Conservation (phyloP, 2,888 invertebrate genomes). For the Caenorhabditis drosophilae region DNA sequence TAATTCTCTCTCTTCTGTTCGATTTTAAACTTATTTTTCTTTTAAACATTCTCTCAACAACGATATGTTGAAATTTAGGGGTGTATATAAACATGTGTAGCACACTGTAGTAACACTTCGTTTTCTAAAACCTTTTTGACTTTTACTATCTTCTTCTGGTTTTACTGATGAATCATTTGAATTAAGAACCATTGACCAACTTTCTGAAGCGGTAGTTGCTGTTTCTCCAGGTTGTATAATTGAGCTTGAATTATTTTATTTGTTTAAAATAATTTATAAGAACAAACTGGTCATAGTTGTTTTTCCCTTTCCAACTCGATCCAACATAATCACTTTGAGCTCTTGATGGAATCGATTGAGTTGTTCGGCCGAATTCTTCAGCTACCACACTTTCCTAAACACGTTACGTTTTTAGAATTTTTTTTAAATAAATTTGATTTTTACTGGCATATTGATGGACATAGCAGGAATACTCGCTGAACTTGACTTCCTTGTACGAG, state of each 20-base stretch:
- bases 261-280: not conserved
- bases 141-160: slow-evolving; percentile 22
- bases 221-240: slow-evolving; percentile 17
- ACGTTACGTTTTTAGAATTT: not conserved
- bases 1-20: no score
- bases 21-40: no score
- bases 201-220: slow-evolving; percentile 18
- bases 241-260: slow-evolving; percentile 4
- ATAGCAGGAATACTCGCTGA: slow-evolving; percentile 29
- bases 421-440: not conserved
- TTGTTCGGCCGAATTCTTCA: slow-evolving; percentile 41
- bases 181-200: slow-evolving; percentile 34
- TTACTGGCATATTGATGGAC: slow-evolving; percentile 19
- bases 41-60: no score
- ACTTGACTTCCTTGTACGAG: slow-evolving; percentile 22
- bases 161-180: slow-evolving; percentile 10
- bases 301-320: slow-evolving; percentile 11
- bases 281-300: slow-evolving; percentile 19
- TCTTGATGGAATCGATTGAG: slow-evolving; percentile 43
- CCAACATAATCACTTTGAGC: slow-evolving; percentile 42
- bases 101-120: slow-evolving; percentile 20
- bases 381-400: slow-evolving; percentile 32
- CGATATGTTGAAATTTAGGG: no score
- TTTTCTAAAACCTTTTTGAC: slow-evolving; percentile 18
- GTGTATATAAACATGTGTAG: slow-evolving; percentile 3